Conservation (phyloP, 1,140 invertebrate genomes). For the Probaryconus sp. region DNA sequence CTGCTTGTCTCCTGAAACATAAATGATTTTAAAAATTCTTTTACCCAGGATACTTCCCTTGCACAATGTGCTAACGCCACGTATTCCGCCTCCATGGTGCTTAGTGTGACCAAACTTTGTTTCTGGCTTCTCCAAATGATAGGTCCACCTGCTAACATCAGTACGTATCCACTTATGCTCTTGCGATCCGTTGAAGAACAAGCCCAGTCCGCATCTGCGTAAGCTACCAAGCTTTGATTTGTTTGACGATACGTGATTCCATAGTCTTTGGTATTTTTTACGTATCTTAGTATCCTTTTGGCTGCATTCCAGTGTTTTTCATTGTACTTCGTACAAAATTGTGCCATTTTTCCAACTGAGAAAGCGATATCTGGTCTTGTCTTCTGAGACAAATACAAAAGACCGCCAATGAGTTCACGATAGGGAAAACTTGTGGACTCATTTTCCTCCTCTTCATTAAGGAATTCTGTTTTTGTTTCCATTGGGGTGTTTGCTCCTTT, state of each 20-base stretch:
- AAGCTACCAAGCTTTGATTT: slow-evolving; percentile 21
- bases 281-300: slow-evolving; percentile 62
- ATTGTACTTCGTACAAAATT: slow-evolving; percentile 53
- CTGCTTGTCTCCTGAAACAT: not conserved
- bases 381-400: slow-evolving; percentile 66
- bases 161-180: slow-evolving; percentile 66
- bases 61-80: slow-evolving; percentile 49
- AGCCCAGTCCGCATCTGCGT: slow-evolving; percentile 68
- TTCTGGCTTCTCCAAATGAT: slow-evolving; percentile 63
- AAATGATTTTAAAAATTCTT: slow-evolving; percentile 19
- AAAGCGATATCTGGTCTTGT: slow-evolving; percentile 73
- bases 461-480: slow-evolving; percentile 4
- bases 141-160: slow-evolving; percentile 55
- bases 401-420: slow-evolving; percentile 65
- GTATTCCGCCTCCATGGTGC: slow-evolving; percentile 65
- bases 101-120: slow-evolving; percentile 56
- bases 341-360: slow-evolving; percentile 58
- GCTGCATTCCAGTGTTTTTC: slow-evolving; percentile 59
- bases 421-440: slow-evolving; percentile 48
- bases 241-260: slow-evolving; percentile 8
- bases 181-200: slow-evolving; percentile 55
- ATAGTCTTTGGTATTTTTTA: slow-evolving; percentile 52
- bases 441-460: slow-evolving; percentile 6
- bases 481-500: slow-evolving; percentile 17
- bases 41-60: slow-evolving; percentile 39